Evolutionary conservation across 1,140 invertebrate species (phyloP).

Genomic region (Hycleus cichorii): DNA sequence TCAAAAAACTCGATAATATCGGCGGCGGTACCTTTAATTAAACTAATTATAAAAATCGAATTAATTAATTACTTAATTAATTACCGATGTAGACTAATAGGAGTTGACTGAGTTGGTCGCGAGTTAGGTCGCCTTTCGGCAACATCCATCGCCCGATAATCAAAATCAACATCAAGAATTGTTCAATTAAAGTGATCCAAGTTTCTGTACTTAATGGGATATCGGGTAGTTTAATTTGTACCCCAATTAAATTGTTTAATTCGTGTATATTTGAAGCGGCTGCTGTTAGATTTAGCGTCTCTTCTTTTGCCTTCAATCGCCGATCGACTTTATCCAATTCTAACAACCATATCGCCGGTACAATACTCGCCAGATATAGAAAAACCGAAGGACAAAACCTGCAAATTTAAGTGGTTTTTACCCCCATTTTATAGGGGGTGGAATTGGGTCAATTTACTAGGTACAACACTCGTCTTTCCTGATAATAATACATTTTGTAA

Average conservation of each 20-base stretch:
- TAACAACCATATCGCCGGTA: slow-evolving; percentile 77
- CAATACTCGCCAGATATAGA: slow-evolving; percentile 70
- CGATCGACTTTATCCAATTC: slow-evolving; percentile 75
- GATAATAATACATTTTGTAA: background rate
- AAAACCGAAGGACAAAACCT: slow-evolving; percentile 87
- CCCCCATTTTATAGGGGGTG: no score
- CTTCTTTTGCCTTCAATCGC: slow-evolving; percentile 46
- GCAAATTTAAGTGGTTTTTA: slow-evolving; percentile 10
- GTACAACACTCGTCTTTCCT: background rate
- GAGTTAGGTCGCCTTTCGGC: slow-evolving; percentile 80
- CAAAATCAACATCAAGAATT: slow-evolving; percentile 80
- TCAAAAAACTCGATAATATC: slow-evolving; percentile 97
- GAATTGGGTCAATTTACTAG: background rate
- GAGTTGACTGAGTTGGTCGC: slow-evolving; percentile 88
- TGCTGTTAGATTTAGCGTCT: slow-evolving; percentile 48
- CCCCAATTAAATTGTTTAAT: slow-evolving; percentile 51
- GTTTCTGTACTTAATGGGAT: slow-evolving; percentile 63
- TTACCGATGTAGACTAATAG: slow-evolving; percentile 73
- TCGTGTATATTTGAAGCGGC: slow-evolving; percentile 45
- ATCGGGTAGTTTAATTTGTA: slow-evolving; percentile 51
- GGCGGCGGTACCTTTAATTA: slow-evolving; percentile 64
- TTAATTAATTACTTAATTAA: background rate
- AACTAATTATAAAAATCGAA: background rate
- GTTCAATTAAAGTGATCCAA: slow-evolving; percentile 82
- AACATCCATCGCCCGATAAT: slow-evolving; percentile 85